Conservation (phyloP, 2,113 vertebrate species). For the Bubalus kerabau region DNA sequence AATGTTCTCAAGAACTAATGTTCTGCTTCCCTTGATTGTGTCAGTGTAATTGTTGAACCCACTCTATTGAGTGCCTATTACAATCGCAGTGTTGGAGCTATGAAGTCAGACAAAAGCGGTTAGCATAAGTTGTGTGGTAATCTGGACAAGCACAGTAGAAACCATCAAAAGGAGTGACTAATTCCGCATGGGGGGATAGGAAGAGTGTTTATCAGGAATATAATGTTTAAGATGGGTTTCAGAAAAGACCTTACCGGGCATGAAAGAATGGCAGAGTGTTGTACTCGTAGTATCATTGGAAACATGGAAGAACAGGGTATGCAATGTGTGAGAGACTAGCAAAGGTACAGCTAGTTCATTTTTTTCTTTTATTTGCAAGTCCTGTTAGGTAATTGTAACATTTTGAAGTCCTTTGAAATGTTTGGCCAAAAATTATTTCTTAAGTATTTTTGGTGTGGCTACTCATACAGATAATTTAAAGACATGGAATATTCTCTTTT, state of each 20-base stretch:
- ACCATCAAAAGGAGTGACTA: not conserved
- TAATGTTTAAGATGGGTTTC: not conserved
- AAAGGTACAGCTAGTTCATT: not conserved
- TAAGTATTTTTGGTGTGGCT: not conserved
- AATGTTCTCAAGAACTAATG: not conserved
- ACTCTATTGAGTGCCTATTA: not conserved
- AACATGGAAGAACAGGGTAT: not conserved
- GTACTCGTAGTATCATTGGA: not conserved
- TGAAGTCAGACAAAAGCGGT: not conserved
- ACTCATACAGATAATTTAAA: not conserved
- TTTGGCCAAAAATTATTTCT: not conserved
- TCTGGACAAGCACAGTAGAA: not conserved
- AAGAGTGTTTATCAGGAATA: not conserved
- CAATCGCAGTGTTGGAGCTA: not conserved
- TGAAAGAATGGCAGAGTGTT: not conserved
- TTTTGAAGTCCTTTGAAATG: constrained; percentile 28
- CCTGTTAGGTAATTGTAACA: not conserved
- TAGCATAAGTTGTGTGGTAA: not conserved
- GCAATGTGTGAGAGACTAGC: not conserved
- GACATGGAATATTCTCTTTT: not conserved
- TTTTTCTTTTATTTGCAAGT: not conserved
- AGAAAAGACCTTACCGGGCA: not conserved
- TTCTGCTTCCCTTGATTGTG: not conserved
- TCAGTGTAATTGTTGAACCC: not conserved
- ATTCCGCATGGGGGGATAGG: not conserved